Evolutionary conservation across 2,113 vertebrate species (phyloP), one percentile per base, ranked within the genome.

Genomic region (Centropristis striata): DNA sequence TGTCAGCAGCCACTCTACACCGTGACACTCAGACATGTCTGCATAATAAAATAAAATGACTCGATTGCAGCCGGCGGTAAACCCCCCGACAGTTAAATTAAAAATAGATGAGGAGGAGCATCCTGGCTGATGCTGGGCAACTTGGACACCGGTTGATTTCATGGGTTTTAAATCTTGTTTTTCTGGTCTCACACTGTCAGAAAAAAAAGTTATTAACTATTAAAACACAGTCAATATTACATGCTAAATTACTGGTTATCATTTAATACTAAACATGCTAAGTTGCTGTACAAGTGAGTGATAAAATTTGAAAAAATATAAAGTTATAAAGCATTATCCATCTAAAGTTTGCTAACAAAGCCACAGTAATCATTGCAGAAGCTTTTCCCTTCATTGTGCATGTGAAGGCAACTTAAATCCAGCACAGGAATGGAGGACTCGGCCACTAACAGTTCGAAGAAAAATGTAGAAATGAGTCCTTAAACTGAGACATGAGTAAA

Each of bases 1-100:
- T 80, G 77, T 80, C 80, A 65, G 61, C 42, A 57, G 83, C 66
- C 61, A 75, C 73, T 80, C 59, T 77, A 86, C 65, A 90, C 78
- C 65, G 16, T 59, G 80, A 80, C 61, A 60, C 53, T 57, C 46
- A 76, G 83, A 84, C 47, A 47, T 21, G 54, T 68, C 67, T 59
- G 75, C 44, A 54, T 18, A 46, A 57, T 71, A 83, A 78, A 71
- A 80, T 78, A 41, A 87, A 87, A 77, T 42, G 76, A 75, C 44
- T 81, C 9, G 39, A 84, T n/a, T 54, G 63, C 72, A 70, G 70
- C 61, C 44, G 21, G 41, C 12, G 60, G 58, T 59, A 58, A 79
- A 66, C 13, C 4, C 41, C 28, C 69, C 59, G 51, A 42, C 63
- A 37, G 71, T 80, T 63, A 82, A 82, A 77, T 75, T 73, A 75